phyloP scores from a whole-genome alignment of 1,140 invertebrate species.

The Micrasema longulum region DNA sequence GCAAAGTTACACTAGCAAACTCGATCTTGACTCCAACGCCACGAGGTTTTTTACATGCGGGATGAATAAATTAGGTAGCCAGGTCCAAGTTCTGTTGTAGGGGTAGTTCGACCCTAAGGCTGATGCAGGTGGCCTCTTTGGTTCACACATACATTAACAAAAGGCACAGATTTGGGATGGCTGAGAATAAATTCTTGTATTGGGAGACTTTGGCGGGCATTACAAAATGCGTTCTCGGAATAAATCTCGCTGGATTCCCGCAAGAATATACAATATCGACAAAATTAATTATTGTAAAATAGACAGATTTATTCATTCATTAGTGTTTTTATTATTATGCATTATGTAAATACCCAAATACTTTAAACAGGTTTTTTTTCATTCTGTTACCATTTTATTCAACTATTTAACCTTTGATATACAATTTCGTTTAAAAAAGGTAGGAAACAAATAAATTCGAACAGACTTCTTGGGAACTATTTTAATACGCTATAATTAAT shows the following conservation, averaged over 20 bases:
- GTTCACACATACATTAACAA: neutral
- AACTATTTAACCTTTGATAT: too few relatives aligned
- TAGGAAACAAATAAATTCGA: too few relatives aligned
- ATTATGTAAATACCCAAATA: too few relatives aligned
- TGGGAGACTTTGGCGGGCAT: slow-evolving; percentile 8
- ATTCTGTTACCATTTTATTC: too few relatives aligned
- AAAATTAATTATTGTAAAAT: too few relatives aligned
- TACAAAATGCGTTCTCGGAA: neutral
- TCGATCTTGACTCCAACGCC: neutral
- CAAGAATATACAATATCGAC: slow-evolving; percentile 9
- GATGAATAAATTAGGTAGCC: neutral
- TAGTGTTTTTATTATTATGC: too few relatives aligned
- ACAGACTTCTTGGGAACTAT: too few relatives aligned
- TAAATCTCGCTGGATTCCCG: slow-evolving; percentile 9
- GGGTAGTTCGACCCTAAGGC: slow-evolving; percentile 18
- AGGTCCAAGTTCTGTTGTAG: neutral
- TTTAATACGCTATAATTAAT: too few relatives aligned
- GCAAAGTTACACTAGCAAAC: slow-evolving; percentile 1
- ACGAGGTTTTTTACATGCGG: slow-evolving; percentile 4
- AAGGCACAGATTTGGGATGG: slow-evolving; percentile 29
- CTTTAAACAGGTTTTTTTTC: too few relatives aligned
- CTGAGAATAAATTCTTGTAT: slow-evolving; percentile 16
- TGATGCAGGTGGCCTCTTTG: slow-evolving; percentile 23
- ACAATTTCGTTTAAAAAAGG: too few relatives aligned
- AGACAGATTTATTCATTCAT: too few relatives aligned